Base-by-base conservation (phyloP, 2,797 vertebrate genomes). In the Cyprinella venusta region DNA sequence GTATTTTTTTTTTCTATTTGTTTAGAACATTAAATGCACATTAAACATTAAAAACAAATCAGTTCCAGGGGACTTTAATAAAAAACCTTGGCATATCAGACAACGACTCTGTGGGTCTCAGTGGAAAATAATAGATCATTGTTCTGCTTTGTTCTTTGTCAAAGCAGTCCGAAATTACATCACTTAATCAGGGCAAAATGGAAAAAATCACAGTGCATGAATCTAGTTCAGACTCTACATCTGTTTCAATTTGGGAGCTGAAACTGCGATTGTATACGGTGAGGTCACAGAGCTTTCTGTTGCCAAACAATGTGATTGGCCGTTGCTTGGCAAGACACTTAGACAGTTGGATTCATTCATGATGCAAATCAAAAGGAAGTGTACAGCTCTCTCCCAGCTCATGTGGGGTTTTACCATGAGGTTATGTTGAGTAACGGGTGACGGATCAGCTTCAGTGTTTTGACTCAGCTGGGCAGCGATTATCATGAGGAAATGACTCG, bases 301-400 rank as follows among this genome's bases (percentile, higher is more conserved):
- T 83, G 69, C 87, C 83, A 86, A 52, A 80, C 50, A 50, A 52
- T 12, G 80, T 38, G 45, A 86, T 86, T 86, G 86, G 82, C 63
- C 36, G 81, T 87, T 72, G 84, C 81, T 26, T 70, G 42, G 76
- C 76, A 75, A 78, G 48, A n/a, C 40, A 4, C 70, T 70, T 75
- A 50, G 74, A 84, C 80, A 76, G 81, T 81, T 54, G 74, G 61
- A 71, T 85, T 76, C 71, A 86, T 89, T 86, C 85, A 79, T 83
- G 78, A 72, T 85, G 76, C 80, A 88, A 79, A 83, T 63, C 56
- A 88, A 65, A 76, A 82, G 85, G 87, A 85, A 86, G 78, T 76
- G 67, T 6, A 45, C 40, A 76, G 76, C n/a, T 65, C 74, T 61
- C 75, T 18, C 48, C 8, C 1, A 36, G 70, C 54, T 72, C 50